These are phyloP conservation scores for Ostrea edulis DNA, from an alignment of 1,140 invertebrate species.

Conservation along the genomic window DNA sequence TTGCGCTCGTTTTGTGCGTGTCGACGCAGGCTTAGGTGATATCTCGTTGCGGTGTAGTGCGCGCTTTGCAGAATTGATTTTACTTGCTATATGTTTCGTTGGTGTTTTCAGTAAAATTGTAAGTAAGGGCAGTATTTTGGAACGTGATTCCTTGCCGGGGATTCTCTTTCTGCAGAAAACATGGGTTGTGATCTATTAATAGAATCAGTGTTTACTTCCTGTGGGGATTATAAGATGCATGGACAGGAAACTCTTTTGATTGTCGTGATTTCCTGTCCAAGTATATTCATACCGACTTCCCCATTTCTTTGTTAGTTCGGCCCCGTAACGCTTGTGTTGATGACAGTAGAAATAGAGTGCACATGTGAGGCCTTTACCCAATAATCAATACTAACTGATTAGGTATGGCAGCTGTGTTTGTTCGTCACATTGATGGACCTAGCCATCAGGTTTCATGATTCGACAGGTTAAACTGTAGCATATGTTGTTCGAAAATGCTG, in stretches of 20 bases:
- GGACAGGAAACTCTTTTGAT: conserved; percentile 22
- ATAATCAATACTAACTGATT: conserved; percentile 28
- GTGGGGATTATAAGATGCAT: neutral
- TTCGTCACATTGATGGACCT: neutral
- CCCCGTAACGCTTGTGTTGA: neutral
- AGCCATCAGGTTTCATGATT: neutral
- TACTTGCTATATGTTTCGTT: neutral
- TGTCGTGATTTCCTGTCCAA: conserved; percentile 18
- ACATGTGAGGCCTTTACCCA: neutral
- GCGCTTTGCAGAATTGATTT: conserved; percentile 34
- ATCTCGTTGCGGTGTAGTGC: conserved; percentile 37
- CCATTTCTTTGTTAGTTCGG: conserved; percentile 2
- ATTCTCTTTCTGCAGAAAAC: conserved; percentile 29
- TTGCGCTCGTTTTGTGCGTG: conserved; percentile 29
- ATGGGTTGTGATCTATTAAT: conserved; percentile 21
- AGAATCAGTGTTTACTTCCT: conserved; percentile 35
- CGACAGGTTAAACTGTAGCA: conserved; percentile 11
- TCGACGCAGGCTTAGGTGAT: conserved; percentile 35
- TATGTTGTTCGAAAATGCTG: neutral
- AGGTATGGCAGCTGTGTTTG: conserved; percentile 28
- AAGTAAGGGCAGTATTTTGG: neutral
- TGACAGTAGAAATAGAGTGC: neutral
- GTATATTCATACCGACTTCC: neutral
- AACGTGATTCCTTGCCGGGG: neutral
- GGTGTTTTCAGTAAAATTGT: neutral